Conservation (phyloP, 2,797 vertebrate genomes). For the Poeciliopsis presidionis region DNA sequence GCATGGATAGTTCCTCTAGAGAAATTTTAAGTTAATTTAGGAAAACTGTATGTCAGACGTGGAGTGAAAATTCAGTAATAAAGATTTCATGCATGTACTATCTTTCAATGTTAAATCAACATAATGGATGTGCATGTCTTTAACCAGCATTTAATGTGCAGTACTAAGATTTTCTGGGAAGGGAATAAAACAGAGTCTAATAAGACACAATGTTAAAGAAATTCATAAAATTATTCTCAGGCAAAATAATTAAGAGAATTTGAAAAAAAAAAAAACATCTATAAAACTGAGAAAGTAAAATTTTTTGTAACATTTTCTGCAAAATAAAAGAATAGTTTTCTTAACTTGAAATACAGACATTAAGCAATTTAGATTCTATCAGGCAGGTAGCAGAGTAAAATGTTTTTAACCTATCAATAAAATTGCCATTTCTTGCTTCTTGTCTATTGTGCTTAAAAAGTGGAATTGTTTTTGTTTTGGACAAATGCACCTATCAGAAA, state of each 20-base stretch:
- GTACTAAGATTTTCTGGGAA: conserved; percentile 3
- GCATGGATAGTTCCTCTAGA: background rate
- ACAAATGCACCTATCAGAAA: background rate
- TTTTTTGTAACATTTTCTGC: conserved; percentile 1
- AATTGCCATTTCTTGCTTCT: background rate
- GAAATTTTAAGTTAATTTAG: background rate
- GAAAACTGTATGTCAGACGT: background rate
- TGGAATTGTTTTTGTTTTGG: background rate
- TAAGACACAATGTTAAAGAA: conserved; percentile 24
- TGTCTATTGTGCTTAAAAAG: background rate
- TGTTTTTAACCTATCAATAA: background rate
- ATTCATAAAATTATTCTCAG: conserved; percentile 9
- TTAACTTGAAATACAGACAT: background rate
- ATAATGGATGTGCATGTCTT: conserved; percentile 1
- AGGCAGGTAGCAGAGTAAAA: background rate
- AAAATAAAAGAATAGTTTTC: conserved; percentile 3
- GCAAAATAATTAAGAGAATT: conserved; percentile 2
- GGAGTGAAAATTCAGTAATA: background rate
- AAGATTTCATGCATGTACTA: background rate
- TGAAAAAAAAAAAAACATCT: background rate
- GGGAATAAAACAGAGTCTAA: conserved; percentile 7
- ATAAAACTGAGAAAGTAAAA: background rate
- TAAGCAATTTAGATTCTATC: background rate
- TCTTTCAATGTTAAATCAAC: background rate
- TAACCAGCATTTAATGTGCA: conserved; percentile 11